Conservation (phyloP, 2,888 invertebrate species). For the Falcaria lacertinaria region DNA sequence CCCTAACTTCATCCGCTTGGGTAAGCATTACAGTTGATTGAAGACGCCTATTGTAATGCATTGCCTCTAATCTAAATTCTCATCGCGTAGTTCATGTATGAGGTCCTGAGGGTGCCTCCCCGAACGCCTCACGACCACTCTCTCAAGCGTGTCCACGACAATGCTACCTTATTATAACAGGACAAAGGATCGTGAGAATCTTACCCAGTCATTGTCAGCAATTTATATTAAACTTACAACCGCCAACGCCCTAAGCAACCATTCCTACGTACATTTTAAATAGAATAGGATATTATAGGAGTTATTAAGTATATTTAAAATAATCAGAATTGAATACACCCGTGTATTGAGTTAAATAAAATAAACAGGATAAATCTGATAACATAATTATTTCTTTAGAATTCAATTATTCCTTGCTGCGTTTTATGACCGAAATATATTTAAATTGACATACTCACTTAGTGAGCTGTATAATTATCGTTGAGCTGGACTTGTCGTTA, state of each 20-base stretch:
- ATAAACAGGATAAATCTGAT: too few relatives aligned
- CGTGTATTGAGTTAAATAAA: too few relatives aligned
- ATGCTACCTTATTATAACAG: conserved; percentile 62
- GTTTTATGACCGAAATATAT: neutral
- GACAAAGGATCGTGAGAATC: conserved; percentile 64
- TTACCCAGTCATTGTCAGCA: conserved; percentile 43
- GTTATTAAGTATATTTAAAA: too few relatives aligned
- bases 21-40: conserved; percentile 47
- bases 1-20: conserved; percentile 27
- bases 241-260: conserved; percentile 4
- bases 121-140: conserved; percentile 43
- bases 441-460: neutral
- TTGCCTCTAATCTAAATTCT: conserved; percentile 64
- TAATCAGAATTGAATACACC: too few relatives aligned
- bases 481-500: conserved; percentile 4
- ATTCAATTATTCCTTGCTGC: conserved; percentile 5
- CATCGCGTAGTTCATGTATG: conserved; percentile 42
- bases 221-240: conserved; percentile 24
- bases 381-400: too few relatives aligned
- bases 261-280: too few relatives aligned
- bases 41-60: conserved; percentile 52
- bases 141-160: conserved; percentile 63
- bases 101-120: conserved; percentile 58
- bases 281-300: too few relatives aligned
- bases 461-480: neutral